Evolutionary conservation across 2,113 vertebrate species (phyloP).

Genomic region (Capreolus pygargus): DNA sequence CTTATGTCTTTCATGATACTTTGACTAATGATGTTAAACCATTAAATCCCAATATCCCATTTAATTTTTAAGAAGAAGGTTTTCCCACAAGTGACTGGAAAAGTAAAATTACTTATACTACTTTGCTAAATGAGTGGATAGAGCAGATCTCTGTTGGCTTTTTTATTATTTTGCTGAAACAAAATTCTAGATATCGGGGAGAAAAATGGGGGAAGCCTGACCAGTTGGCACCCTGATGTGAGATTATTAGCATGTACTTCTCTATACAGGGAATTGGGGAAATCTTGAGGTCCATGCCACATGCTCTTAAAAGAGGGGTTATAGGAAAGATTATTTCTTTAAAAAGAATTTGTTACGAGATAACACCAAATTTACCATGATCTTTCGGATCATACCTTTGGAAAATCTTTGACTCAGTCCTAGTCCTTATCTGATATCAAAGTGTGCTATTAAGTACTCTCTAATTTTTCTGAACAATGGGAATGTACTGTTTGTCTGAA

Average conservation of each 20-base stretch:
- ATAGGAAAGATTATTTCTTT: neutral
- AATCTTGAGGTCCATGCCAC: neutral
- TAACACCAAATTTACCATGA: neutral
- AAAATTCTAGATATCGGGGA: neutral
- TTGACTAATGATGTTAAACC: neutral
- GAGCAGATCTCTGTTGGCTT: neutral
- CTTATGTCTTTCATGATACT: neutral
- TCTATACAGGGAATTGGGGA: neutral
- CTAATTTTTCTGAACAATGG: neutral
- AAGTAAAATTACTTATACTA: neutral
- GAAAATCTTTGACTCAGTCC: neutral
- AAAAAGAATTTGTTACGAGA: neutral
- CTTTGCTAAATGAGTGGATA: neutral
- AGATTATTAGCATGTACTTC: neutral
- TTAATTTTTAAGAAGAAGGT: neutral
- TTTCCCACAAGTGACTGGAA: neutral
- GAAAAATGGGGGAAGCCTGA: neutral
- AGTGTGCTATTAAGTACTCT: neutral
- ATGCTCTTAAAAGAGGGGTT: neutral
- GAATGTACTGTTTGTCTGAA: neutral
- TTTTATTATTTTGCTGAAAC: neutral
- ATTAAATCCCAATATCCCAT: neutral
- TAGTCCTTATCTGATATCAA: neutral
- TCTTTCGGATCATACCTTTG: neutral
- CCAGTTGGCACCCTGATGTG: neutral